Evolutionary conservation across 2,113 vertebrate species (phyloP).

Genomic region (Geococcyx californianus): DNA sequence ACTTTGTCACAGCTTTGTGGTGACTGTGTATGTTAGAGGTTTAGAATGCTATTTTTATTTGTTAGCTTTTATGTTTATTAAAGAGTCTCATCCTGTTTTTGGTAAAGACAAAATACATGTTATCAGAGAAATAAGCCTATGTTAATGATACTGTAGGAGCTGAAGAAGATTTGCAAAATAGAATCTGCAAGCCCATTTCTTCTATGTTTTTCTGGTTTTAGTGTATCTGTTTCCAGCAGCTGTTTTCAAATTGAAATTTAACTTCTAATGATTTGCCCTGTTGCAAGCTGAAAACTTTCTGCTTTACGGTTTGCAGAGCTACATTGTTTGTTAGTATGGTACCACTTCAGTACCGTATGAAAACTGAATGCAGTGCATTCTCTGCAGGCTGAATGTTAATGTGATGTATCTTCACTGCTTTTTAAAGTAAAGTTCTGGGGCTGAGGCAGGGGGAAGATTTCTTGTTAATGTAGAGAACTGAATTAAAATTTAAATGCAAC

Average conservation of each 20-base stretch:
- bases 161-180: not conserved
- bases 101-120: not conserved
- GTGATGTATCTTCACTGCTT: not conserved
- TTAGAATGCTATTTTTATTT: not conserved
- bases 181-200: not conserved
- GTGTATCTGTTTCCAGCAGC: not conserved
- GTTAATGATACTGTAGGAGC: not conserved
- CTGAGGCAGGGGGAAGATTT: not conserved
- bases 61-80: not conserved
- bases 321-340: not conserved
- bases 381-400: not conserved
- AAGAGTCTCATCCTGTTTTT: not conserved
- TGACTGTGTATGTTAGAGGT: not conserved
- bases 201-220: not conserved
- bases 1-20: not conserved
- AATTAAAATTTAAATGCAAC: not conserved
- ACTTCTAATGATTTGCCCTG: not conserved
- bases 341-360: not conserved
- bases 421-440: not conserved
- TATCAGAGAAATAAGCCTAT: not conserved
- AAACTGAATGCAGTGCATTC: not conserved
- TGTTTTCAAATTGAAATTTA: not conserved
- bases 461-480: not conserved
- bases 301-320: not conserved
- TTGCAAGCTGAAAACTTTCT: not conserved